These are phyloP conservation scores for Phalloptychus januarius DNA, from an alignment of 2,797 vertebrate species.

Conservation along the genomic window DNA sequence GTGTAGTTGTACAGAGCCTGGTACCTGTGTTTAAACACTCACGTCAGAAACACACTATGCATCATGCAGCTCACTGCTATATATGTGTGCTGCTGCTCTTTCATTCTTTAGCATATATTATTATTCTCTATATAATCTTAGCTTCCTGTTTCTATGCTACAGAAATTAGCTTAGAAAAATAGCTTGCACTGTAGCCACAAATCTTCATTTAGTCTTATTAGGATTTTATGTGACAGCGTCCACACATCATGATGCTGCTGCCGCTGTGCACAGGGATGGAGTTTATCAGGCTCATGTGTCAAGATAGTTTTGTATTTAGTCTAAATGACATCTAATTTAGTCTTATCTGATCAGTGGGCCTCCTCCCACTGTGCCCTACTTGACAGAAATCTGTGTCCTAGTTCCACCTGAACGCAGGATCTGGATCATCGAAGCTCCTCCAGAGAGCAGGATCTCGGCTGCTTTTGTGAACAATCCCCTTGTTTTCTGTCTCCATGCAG, in stretches of 20 bases:
- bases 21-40: conserved; percentile 79
- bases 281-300: background rate
- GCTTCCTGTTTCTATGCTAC: background rate
- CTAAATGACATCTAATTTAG: background rate
- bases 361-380: background rate
- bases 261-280: background rate
- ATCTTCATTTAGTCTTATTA: background rate
- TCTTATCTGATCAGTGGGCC: background rate
- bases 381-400: background rate
- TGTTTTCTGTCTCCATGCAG: too few species aligned
- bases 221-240: background rate
- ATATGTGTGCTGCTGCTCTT: background rate
- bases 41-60: background rate
- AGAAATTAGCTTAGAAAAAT: background rate
- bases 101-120: background rate
- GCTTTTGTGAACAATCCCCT: background rate
- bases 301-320: background rate
- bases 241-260: background rate
- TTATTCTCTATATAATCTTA: background rate
- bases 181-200: background rate
- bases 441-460: background rate
- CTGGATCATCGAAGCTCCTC: background rate
- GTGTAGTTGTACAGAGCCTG: conserved; percentile 96
- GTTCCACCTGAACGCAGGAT: background rate
- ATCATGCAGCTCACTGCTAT: background rate